These are phyloP conservation scores for Drosophila borealis DNA, from an alignment of 2,888 invertebrate genomes.

Conservation along the genomic window DNA sequence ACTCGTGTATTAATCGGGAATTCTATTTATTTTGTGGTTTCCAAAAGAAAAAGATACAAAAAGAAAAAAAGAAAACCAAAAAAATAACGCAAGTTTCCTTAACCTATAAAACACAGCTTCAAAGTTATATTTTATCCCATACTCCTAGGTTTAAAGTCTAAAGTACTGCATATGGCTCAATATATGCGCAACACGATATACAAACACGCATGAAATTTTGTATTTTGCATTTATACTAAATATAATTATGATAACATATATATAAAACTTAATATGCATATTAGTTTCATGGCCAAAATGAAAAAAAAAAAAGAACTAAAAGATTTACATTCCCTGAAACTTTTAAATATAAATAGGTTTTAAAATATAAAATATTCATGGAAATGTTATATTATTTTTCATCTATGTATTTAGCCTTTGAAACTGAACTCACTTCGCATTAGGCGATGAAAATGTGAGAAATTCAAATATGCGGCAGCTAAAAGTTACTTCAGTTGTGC, in stretches of 20 bases:
- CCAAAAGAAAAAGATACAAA: slow-evolving; percentile 20
- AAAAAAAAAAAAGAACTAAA: neutral
- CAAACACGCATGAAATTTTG: slow-evolving; percentile 50
- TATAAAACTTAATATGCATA: slow-evolving; percentile 28
- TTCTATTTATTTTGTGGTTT: slow-evolving; percentile 17
- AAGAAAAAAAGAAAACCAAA: slow-evolving; percentile 4
- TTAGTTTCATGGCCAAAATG: slow-evolving; percentile 34
- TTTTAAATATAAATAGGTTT: slow-evolving; percentile 17
- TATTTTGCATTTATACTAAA: slow-evolving; percentile 64
- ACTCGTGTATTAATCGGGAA: slow-evolving; percentile 33
- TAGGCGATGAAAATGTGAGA: neutral
- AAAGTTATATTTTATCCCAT: slow-evolving; percentile 26
- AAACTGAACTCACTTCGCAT: neutral
- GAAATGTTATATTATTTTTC: slow-evolving; percentile 37
- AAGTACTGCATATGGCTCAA: slow-evolving; percentile 38
- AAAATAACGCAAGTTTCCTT: slow-evolving; percentile 59
- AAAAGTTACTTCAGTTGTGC: slow-evolving; percentile 28
- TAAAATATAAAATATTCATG: slow-evolving; percentile 16
- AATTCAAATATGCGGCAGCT: slow-evolving; percentile 31
- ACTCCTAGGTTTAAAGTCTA: slow-evolving; percentile 29
- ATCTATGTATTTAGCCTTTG: neutral
- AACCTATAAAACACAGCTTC: slow-evolving; percentile 39
- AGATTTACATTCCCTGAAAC: slow-evolving; percentile 47
- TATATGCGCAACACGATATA: slow-evolving; percentile 43
- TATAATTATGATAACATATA: slow-evolving; percentile 51